These are phyloP conservation scores for Proctacanthus coquilletti DNA, from an alignment of 1,140 invertebrate species.

Conservation along the genomic window DNA sequence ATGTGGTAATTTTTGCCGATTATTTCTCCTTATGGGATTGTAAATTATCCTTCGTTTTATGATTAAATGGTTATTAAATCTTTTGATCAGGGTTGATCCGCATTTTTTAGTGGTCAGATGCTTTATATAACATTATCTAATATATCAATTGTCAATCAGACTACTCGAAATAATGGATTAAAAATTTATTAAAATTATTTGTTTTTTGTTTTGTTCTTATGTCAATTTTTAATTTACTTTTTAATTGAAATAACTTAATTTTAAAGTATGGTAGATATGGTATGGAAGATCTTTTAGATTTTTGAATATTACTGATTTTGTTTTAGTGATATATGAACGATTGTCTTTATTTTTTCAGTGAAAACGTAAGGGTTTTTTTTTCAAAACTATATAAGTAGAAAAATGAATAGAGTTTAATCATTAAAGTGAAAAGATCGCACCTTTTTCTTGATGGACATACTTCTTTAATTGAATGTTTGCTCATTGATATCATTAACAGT, in stretches of 20 bases:
- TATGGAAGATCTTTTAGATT: too few relatives aligned
- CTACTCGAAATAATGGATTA: too few relatives aligned
- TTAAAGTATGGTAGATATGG: too few relatives aligned
- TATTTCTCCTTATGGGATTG: constrained; percentile 19
- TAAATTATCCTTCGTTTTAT: background rate
- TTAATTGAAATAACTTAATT: too few relatives aligned
- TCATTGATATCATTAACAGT: constrained; percentile 39
- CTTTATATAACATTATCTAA: too few relatives aligned
- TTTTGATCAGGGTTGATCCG: constrained; percentile 28
- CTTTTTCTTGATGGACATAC: constrained; percentile 30
- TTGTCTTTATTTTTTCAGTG: too few relatives aligned
- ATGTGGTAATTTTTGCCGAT: constrained; percentile 29
- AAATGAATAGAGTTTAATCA: constrained; percentile 34
- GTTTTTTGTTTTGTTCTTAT: too few relatives aligned
- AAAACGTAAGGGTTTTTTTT: constrained; percentile 41
- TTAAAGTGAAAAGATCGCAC: constrained; percentile 35
- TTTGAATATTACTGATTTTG: too few relatives aligned
- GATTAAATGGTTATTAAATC: constrained; percentile 11
- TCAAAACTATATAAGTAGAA: constrained; percentile 40
- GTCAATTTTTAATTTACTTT: too few relatives aligned
- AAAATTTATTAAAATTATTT: constrained; percentile 3
- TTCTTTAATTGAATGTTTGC: constrained; percentile 31
- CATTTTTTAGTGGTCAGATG: constrained; percentile 22
- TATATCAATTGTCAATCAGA: too few relatives aligned
- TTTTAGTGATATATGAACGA: too few relatives aligned